These are phyloP conservation scores for Epinephelus cyanopodus DNA, from an alignment of 2,113 vertebrate genomes.

Conservation along the genomic window DNA sequence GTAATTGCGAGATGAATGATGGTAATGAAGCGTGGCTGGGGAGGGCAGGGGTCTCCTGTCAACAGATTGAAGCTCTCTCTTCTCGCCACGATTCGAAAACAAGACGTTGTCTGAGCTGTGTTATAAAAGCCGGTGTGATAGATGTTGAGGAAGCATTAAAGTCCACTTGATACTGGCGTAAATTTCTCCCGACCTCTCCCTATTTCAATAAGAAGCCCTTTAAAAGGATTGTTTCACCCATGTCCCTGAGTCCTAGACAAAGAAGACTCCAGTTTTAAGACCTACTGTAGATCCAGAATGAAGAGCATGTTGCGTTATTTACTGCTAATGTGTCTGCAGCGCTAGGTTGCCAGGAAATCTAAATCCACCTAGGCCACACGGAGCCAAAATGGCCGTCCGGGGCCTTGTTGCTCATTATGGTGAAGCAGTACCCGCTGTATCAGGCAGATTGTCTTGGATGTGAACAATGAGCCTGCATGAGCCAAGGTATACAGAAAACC, in stretches of 20 bases:
- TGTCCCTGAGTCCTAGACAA: conserved; percentile 21
- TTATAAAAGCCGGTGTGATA: conserved; percentile 67
- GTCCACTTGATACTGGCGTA: conserved; percentile 52
- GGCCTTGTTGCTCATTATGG: background rate
- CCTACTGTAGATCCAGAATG: conserved; percentile 31
- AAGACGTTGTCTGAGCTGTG: conserved; percentile 12
- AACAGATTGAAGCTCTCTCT: conserved; percentile 51
- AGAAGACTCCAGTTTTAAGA: conserved; percentile 48
- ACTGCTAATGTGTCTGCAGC: conserved; percentile 29
- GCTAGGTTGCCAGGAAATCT: conserved; percentile 25
- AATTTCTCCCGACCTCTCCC: conserved; percentile 30
- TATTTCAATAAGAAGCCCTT: conserved; percentile 35
- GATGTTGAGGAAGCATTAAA: conserved; percentile 66
- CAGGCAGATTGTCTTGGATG: background rate
- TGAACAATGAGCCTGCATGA: background rate
- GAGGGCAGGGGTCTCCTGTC: background rate
- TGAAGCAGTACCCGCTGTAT: background rate
- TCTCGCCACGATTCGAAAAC: conserved; percentile 33
- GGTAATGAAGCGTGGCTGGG: background rate
- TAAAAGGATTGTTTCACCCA: conserved; percentile 41
- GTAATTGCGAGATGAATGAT: conserved; percentile 1
- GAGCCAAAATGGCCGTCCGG: conserved; percentile 40
- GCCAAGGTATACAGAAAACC: background rate
- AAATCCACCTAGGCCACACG: conserved; percentile 15
- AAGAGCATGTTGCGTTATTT: conserved; percentile 41